Evolutionary conservation across 2,113 vertebrate species (phyloP).

Genomic region (Pterocles orientalis): DNA sequence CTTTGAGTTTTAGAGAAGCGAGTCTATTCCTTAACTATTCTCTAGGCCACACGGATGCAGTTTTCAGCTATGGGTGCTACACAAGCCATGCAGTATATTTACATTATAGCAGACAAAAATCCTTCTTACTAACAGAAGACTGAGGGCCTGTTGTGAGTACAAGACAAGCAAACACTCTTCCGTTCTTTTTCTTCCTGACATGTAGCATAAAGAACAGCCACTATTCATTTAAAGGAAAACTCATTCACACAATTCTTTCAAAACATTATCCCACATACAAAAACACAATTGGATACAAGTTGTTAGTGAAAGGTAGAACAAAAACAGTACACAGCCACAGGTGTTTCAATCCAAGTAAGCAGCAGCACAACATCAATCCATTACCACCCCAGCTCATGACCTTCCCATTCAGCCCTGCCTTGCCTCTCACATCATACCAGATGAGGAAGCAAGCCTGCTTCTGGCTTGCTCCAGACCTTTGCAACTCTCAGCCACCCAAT

Average conservation of each 20-base stretch:
- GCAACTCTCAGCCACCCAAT: not conserved
- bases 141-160: not conserved
- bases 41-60: not conserved
- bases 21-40: not conserved
- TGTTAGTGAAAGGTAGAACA: not conserved
- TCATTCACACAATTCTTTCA: not conserved
- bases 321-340: not conserved
- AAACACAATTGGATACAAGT: not conserved
- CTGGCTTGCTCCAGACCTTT: not conserved
- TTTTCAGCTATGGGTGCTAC: not conserved
- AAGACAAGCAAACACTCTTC: not conserved
- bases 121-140: not conserved
- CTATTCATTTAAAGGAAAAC: not conserved
- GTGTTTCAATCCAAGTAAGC: not conserved
- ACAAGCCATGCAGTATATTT: not conserved
- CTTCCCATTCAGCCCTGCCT: not conserved
- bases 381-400: not conserved
- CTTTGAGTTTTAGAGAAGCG: not conserved
- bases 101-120: not conserved
- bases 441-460: not conserved
- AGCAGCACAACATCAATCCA: not conserved
- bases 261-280: not conserved
- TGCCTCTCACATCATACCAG: accelerated
- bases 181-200: not conserved
- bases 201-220: not conserved